Evolutionary conservation across 2,888 invertebrate species (phyloP).

Genomic region (Drosophila meridiana): DNA sequence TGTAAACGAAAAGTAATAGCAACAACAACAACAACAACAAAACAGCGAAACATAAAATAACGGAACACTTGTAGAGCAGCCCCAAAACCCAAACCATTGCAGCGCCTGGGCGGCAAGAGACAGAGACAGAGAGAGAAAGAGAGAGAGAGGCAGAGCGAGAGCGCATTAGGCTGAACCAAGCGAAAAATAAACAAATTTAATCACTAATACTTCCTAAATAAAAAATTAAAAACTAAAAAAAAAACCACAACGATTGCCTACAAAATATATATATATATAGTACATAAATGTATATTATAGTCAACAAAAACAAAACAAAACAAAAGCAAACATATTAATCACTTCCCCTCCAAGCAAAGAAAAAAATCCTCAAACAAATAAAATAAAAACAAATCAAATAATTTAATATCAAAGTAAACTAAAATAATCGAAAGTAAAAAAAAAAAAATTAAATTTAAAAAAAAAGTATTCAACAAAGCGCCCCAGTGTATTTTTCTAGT

Average conservation of each 20-base stretch:
- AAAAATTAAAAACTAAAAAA: slow-evolving; percentile 38
- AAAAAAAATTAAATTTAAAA: slow-evolving; percentile 7
- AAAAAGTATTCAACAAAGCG: slow-evolving; percentile 64
- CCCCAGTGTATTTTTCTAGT: slow-evolving; percentile 81
- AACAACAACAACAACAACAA: slow-evolving; percentile 69
- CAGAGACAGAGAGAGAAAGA: not conserved
- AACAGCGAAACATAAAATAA: slow-evolving; percentile 66
- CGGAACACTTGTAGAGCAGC: slow-evolving; percentile 37
- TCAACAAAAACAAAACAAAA: slow-evolving; percentile 45
- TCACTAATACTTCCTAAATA: slow-evolving; percentile 79
- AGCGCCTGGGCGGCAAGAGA: slow-evolving; percentile 9
- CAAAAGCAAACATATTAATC: slow-evolving; percentile 56
- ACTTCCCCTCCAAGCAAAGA: slow-evolving; percentile 32
- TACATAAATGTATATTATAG: slow-evolving; percentile 68
- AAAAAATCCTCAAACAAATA: slow-evolving; percentile 14
- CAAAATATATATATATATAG: slow-evolving; percentile 74
- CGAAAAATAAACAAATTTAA: slow-evolving; percentile 59
- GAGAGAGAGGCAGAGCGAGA: slow-evolving; percentile 13
- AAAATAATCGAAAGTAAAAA: slow-evolving; percentile 41
- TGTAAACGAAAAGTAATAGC: slow-evolving; percentile 80
- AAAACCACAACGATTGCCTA: slow-evolving; percentile 82
- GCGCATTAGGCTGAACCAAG: slow-evolving; percentile 38
- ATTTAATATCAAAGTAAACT: slow-evolving; percentile 56
- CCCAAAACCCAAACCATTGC: not conserved
- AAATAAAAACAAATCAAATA: slow-evolving; percentile 41